Conservation (phyloP, 2,113 vertebrate species). For the Scomber colias region DNA sequence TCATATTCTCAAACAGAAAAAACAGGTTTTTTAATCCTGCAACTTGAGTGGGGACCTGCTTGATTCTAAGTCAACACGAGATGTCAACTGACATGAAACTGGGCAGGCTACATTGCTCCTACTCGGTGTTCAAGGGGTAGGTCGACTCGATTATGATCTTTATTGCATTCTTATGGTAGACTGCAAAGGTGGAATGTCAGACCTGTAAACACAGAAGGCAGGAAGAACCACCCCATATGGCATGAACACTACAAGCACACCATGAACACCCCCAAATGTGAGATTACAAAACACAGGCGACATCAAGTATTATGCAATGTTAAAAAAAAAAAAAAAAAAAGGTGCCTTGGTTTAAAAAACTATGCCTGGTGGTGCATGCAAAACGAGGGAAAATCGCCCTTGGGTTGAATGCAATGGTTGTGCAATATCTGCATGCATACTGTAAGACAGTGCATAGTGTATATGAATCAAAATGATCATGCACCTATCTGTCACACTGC, state of each 20-base stretch:
- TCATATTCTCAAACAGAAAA: background rate
- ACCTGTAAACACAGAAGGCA: conserved; percentile 71
- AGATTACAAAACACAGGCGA: conserved; percentile 45
- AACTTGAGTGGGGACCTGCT: background rate
- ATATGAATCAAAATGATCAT: conserved; percentile 19
- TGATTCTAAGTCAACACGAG: conserved; percentile 11
- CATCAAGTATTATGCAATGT: conserved; percentile 66
- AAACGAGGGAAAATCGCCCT: conserved; percentile 63
- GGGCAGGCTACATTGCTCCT: conserved; percentile 38
- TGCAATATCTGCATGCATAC: conserved; percentile 70
- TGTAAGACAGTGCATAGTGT: conserved; percentile 47
- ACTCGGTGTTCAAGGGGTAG: conserved; percentile 16
- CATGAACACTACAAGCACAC: conserved; percentile 34
- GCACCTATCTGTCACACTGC: conserved; percentile 50
- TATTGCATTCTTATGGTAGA: conserved; percentile 68
- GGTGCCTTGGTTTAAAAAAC: conserved; percentile 21
- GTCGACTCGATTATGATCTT: conserved; percentile 71
- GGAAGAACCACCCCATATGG: conserved; percentile 52
- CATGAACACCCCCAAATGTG: conserved; percentile 32
- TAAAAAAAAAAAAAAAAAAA: background rate
- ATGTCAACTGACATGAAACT: conserved; percentile 39
- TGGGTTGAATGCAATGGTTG: conserved; percentile 64
- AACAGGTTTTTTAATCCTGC: conserved; percentile 2
- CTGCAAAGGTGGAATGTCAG: conserved; percentile 77
- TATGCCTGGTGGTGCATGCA: conserved; percentile 69